A percentile compares a stretch with the other conserved stretches of the same genome.
These are phyloP conservation scores for Mongoloraphidia duomilia DNA, from an alignment of 2,888 invertebrate genomes.

Conservation along the genomic window DNA sequence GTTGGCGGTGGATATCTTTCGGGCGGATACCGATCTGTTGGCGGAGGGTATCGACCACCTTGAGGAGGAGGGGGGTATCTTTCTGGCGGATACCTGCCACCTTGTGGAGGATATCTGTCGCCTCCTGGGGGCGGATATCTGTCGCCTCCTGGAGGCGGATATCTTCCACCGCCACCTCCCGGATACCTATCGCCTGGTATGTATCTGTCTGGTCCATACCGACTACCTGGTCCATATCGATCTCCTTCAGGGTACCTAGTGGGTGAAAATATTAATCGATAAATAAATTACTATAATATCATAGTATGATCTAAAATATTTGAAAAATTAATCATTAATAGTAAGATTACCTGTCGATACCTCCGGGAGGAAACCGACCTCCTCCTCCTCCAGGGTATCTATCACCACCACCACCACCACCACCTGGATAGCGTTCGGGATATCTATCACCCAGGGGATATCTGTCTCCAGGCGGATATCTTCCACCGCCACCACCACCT, in stretches of 20 bases:
- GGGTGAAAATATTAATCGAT: conserved; percentile 16
- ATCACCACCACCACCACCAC: conserved; percentile 28
- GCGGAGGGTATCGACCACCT: conserved; percentile 3
- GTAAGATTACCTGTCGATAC: no score
- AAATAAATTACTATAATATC: no score
- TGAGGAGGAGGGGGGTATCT: conserved; percentile 13
- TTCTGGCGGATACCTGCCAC: conserved; percentile 20
- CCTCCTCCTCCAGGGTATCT: conserved; percentile 37
- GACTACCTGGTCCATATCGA: conserved; percentile 21
- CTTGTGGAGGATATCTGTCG: conserved; percentile 28
- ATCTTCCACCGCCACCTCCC: conserved; percentile 24
- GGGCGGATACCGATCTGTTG: conserved; percentile 6
- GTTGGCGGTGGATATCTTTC: conserved; percentile 12
- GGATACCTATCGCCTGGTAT: conserved; percentile 24
- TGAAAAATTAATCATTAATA: no score
- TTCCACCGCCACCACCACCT: conserved; percentile 10
- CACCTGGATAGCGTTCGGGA: conserved; percentile 32
- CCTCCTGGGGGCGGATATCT: conserved; percentile 36
- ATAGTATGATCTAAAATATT: no score
- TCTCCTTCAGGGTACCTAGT: conserved; percentile 22
- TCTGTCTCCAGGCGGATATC: conserved; percentile 24
- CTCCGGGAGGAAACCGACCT: conserved; percentile 27
- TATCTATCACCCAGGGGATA: conserved; percentile 33
- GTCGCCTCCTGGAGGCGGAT: conserved; percentile 31
- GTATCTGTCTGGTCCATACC: conserved; percentile 26